Base-by-base conservation (phyloP, 2,888 invertebrate genomes). In the Diarsia mendica region DNA sequence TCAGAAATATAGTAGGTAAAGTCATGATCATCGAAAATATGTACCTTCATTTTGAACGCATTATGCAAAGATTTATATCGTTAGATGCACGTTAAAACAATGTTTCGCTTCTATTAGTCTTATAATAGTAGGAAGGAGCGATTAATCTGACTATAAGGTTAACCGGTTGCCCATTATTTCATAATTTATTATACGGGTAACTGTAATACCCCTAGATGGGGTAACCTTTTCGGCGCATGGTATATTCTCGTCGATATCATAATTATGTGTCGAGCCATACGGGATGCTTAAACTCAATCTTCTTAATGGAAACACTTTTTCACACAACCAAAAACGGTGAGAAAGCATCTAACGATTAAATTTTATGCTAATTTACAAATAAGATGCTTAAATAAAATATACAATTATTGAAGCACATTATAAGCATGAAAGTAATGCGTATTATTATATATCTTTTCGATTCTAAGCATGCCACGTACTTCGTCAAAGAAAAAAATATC, bases 401-500 rank as follows among this genome's bases (percentile, higher is more conserved):
- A 74, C 75, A 23, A 75, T 70, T 88, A 90, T 90, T 90, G 80
- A 86, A 90, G 90, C 93, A 94, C 94, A 92, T 92, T 91, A 89
- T 84, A 82, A 83, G 91, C 93, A 93, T 92, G 89, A 87, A 91
- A 91, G 90, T 91, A 91, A 91, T 89, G 83, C 87, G 84, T 87
- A 39, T 53, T 39, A 8, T 46, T 55, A 70, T 48, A 9, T 60
- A 75, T 33, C 0, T 76, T n/a, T 48, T 23, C 11, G 1, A 46
- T 23, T 66, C 11, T 64, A 10, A 48, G 82, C 82, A 82, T 68
- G 67, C 13, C 9, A 39, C 55, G 15, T 53, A 20, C n/a, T 13
- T 51, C 0, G 8, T 33, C 10, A n/a, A n/a, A n/a, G n/a, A n/a
- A n/a, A n/a, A n/a, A n/a, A n/a, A n/a, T n/a, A n/a, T n/a, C n/a